Base-by-base conservation (phyloP, 2,888 invertebrate species). In the Hemistola chrysoprasaria region DNA sequence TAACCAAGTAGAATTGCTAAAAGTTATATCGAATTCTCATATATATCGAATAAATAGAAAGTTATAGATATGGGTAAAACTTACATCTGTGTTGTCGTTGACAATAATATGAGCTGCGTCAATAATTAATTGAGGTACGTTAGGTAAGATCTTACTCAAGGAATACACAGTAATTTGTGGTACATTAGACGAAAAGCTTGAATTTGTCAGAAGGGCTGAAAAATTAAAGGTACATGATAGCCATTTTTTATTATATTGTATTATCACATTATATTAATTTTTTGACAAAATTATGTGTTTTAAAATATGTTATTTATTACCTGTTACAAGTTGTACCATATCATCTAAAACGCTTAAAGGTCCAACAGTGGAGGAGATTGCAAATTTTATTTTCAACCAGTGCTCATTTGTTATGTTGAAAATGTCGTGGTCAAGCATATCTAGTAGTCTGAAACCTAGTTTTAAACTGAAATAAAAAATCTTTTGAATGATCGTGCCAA, bases 361-460 rank as follows among this genome's bases (percentile, higher is more conserved):
- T 5, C 76, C 79, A 0, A 58, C 61, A 0, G 66, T 45, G 0
- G 62, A 50, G 8, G 50, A 55, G 2, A 80, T 44, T 2, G 65
- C 54, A 22, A 71, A 57, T 43, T 86, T 88, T 2, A 80, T 56
- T 39, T 62, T 67, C 8, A 65, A 30, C 89, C 89, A 90, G 2
- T 46, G 47, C 0, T 71, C 70, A 8, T 47, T 58, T 0, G 47
- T 64, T 20, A 87, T 33, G 36, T 67, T 58, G 36, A 89, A 88
- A 6, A 82, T 56, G 0, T 67, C 74, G 6, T 69, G 64, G 47
- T 88, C 86, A 37, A 84, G 23, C 0, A 86, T 40, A 35, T 89
- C 86, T 40, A 89, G 47, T 0, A 79, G 36, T 2, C 77, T 73
- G 21, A 86, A 59, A 0, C 64, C 62, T 1, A 84, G 43, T 36